Evolutionary conservation across 2,888 invertebrate species (phyloP).

Genomic region (Stenotaenia linearis): DNA sequence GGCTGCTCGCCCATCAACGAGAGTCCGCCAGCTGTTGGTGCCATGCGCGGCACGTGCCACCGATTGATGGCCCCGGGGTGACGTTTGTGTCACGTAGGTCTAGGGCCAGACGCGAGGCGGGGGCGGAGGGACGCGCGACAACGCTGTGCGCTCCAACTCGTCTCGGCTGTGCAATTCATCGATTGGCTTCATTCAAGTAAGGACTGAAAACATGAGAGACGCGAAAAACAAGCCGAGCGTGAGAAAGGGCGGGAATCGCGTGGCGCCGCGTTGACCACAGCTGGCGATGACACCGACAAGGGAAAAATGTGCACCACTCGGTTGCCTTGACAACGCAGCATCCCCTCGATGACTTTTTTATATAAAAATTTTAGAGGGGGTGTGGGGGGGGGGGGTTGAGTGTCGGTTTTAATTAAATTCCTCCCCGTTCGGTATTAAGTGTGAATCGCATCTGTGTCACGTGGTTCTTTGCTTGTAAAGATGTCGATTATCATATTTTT

Average conservation of each 20-base stretch:
- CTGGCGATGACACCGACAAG: conserved; percentile 19
- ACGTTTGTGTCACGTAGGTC: conserved; percentile 17
- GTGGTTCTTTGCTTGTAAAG: neutral
- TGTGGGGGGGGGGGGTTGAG: neutral
- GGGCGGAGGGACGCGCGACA: neutral
- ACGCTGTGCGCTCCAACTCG: neutral
- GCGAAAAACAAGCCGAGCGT: conserved; percentile 26
- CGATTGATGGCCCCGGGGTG: conserved; percentile 20
- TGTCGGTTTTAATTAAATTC: conserved; percentile 6
- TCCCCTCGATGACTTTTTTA: neutral
- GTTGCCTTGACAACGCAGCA: neutral
- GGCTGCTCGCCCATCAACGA: conserved; percentile 16
- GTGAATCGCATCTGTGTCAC: conserved; percentile 9
- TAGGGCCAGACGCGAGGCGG: neutral
- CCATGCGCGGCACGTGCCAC: conserved; percentile 22
- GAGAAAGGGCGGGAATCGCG: conserved; percentile 22
- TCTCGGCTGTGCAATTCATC: neutral
- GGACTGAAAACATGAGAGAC: conserved; percentile 24
- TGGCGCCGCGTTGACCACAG: conserved; percentile 20
- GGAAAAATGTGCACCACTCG: neutral
- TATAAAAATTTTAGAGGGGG: neutral
- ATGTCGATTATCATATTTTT: neutral
- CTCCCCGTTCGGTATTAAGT: neutral
- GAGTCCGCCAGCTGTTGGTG: conserved; percentile 20
- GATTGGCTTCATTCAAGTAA: neutral